Percentiles rank a stretch among this genome's conserved stretches.
These are phyloP conservation scores for Sycon ciliatum DNA, from an alignment of 37 sponge, comb jelly and placozoan species.

Conservation along the genomic window DNA sequence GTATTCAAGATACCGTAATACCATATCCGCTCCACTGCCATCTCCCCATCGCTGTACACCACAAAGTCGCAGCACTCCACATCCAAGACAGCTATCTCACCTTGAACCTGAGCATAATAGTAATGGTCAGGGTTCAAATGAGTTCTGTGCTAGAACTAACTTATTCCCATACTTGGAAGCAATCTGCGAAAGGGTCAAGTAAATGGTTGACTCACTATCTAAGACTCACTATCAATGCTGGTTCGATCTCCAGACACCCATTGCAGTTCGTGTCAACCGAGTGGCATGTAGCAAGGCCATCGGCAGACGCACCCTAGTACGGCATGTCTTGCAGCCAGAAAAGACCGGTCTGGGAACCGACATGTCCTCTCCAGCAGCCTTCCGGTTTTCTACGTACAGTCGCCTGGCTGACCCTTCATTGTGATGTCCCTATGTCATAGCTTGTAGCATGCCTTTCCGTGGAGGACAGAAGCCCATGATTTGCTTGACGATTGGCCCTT, in stretches of 20 bases:
- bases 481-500: not conserved
- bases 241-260: conserved; percentile 10
- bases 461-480: conserved; percentile 14
- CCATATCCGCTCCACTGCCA: conserved; percentile 11
- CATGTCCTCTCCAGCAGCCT: conserved; percentile 14
- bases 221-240: not conserved
- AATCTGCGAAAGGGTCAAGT: conserved; percentile 5
- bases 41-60: not conserved
- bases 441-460: no score
- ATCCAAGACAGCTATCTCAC: conserved; percentile 27
- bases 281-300: not conserved
- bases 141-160: not conserved
- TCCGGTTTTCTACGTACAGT: not conserved
- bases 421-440: conserved; percentile 9
- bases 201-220: not conserved
- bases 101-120: conserved; percentile 37
- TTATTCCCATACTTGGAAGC: conserved; percentile 14
- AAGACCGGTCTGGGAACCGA: not conserved
- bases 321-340: not conserved
- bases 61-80: conserved; percentile 13
- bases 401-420: conserved; percentile 10
- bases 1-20: conserved; percentile 13
- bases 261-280: conserved; percentile 8
- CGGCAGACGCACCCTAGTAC: conserved; percentile 17
- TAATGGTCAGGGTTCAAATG: not conserved